phyloP scores from a whole-genome alignment of 92 coral and sea anemone genomes.

The Palythoa caribaeorum region DNA sequence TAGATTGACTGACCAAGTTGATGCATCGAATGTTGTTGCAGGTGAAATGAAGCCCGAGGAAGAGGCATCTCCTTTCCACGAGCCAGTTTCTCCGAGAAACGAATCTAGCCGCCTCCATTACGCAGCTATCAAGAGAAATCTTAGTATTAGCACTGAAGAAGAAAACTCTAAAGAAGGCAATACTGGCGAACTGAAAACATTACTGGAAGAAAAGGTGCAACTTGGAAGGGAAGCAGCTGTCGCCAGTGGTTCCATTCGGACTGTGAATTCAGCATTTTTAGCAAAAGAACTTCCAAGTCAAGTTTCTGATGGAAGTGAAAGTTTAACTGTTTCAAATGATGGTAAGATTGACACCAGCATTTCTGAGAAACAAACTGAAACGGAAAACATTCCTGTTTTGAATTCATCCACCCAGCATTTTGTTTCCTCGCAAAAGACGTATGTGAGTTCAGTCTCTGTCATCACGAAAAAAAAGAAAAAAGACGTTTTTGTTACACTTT shows the following conservation, averaged over 20 bases:
- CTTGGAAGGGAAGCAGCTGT: neutral
- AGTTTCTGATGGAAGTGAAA: neutral
- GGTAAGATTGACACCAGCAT: neutral
- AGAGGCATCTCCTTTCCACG: constrained; percentile 21
- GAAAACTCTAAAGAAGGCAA: neutral
- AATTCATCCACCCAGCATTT: neutral
- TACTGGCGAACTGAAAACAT: constrained; percentile 9
- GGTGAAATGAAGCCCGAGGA: neutral
- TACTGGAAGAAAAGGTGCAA: constrained; percentile 36
- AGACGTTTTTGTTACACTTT: constrained; percentile 35
- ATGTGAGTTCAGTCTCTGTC: constrained; percentile 29
- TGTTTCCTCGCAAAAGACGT: constrained; percentile 34
- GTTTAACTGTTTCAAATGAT: neutral
- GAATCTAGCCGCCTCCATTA: constrained; percentile 32
- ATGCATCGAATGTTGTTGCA: neutral
- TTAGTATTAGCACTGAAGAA: constrained; percentile 17
- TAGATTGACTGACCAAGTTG: neutral
- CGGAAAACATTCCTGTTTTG: neutral
- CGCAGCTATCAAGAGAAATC: constrained; percentile 38
- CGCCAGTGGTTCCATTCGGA: neutral
- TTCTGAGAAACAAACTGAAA: neutral
- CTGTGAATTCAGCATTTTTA: neutral
- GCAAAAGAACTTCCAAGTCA: neutral
- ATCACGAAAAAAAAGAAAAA: constrained; percentile 14
- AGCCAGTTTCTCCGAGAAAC: constrained; percentile 13